phyloP scores from a whole-genome alignment of 1,140 invertebrate species.

The Procambarus virginalis region DNA sequence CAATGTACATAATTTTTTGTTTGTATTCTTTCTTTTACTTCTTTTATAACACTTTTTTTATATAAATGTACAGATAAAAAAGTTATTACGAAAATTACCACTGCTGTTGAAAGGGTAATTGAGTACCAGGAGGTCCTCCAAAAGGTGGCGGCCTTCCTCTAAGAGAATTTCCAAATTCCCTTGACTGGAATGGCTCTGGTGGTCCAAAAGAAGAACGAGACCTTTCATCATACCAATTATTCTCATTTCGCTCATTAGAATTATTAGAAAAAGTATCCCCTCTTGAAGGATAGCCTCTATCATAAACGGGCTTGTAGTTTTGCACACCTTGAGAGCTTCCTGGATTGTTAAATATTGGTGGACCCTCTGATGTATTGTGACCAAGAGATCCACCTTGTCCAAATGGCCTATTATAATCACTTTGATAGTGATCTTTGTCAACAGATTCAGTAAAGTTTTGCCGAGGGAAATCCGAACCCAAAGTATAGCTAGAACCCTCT shows the following conservation, averaged over 20 bases:
- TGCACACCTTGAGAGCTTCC: not conserved
- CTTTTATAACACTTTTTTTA: not conserved
- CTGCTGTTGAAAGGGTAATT: not conserved
- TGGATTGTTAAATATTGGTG: not conserved
- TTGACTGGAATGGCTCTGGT: not conserved
- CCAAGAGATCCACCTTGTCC: not conserved
- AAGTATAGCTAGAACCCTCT: not conserved
- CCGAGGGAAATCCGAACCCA: too few species aligned
- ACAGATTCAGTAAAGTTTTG: not conserved
- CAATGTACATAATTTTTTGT: not conserved
- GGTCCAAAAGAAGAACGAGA: not conserved
- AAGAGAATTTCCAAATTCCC: not conserved
- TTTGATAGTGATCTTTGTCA: not conserved
- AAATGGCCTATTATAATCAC: conserved; percentile 4
- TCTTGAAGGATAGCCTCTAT: not conserved
- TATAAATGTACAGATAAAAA: not conserved
- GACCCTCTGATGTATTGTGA: not conserved
- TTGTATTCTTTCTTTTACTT: not conserved
- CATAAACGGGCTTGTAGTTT: not conserved
- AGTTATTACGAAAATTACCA: not conserved
- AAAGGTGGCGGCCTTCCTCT: not conserved
- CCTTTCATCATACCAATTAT: not conserved
- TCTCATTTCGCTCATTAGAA: not conserved
- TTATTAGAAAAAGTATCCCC: not conserved
- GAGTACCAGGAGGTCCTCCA: not conserved